Base-by-base conservation (phyloP, 2,888 invertebrate species). In the Salpingus planirostris region DNA sequence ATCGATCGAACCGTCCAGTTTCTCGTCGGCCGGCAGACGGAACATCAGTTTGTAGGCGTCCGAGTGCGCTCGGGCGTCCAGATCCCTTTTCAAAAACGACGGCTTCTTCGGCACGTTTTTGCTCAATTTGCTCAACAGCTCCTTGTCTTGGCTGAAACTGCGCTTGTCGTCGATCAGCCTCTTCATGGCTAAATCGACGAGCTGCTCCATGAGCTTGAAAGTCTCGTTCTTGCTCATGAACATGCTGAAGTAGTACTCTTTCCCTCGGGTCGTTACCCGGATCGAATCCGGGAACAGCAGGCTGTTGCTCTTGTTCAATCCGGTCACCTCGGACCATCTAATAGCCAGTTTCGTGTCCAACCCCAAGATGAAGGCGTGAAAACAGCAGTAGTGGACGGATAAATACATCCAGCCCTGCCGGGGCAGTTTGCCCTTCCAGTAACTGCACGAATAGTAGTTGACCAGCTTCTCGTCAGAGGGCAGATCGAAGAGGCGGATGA, bases 331-430 rank as follows among this genome's bases (percentile, higher is more conserved):
- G 2, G 85, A 80, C 91, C 92, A 95, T 50, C 90, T 74, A 33
- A 96, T 76, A 45, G 86, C 80, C 27, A 93, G 71, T 53, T 55
- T 86, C 3, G 88, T 89, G 62, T 95, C 91, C 36, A 76, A 80
- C 5, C 95, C 92, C 65, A 97, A 74, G 55, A 97, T 81, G 58
- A 88, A 92, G 1, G 96, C 89, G 64, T 96, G 87, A 67, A 97
- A 98, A 60, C 93, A 93, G 61, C 96, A 74, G 62, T 92, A 90
- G 61, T 93, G 91, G 18, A 97, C 82, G 11, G 95, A 93, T n/a
- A 97, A 73, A 60, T 96, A 98, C 60, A 97, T 71, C 82, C 92
- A 91, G 15, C 97, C 97, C 68, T 96, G 96, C n/a, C 89, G 71
- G 0, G 95, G 96, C 47, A 97, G 71, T 60, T 81, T 81, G 18